These are phyloP conservation scores for Drosophila tani DNA, from an alignment of 1,140 invertebrate genomes.

Conservation along the genomic window DNA sequence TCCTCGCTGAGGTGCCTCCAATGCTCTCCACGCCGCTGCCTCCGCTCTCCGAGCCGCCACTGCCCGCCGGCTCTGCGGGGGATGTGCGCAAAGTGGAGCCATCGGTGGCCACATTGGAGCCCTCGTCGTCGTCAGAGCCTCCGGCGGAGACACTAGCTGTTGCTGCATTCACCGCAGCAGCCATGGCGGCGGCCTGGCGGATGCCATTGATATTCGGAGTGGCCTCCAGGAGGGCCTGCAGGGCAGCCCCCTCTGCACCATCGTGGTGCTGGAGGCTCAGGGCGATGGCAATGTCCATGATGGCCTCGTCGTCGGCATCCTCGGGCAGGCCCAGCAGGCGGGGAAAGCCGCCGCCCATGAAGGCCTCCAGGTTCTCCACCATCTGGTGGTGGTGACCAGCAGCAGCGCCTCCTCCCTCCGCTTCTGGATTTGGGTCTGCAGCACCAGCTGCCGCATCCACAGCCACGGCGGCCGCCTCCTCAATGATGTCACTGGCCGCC, in stretches of 20 bases:
- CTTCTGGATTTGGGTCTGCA: constrained; percentile 38
- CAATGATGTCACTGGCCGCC: constrained; percentile 58
- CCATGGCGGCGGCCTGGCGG: constrained; percentile 65
- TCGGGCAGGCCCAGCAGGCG: constrained; percentile 94
- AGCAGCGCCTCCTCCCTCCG: constrained; percentile 14
- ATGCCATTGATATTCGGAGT: constrained; percentile 80
- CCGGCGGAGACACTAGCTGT: constrained; percentile 91
- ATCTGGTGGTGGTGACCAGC: constrained; percentile 53
- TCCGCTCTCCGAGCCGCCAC: constrained; percentile 92
- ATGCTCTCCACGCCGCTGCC: constrained; percentile 96
- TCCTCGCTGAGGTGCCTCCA: constrained; percentile 95
- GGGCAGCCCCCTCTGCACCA: constrained; percentile 59
- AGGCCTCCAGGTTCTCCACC: constrained; percentile 88
- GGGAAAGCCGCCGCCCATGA: constrained; percentile 89
- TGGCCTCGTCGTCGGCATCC: constrained; percentile 97
- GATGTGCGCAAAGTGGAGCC: constrained; percentile 96
- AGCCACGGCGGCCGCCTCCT: constrained; percentile 66
- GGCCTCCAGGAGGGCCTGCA: constrained; percentile 82
- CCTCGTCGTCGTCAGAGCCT: constrained; percentile 95
- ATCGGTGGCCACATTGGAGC: constrained; percentile 96
- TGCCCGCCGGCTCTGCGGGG: constrained; percentile 91
- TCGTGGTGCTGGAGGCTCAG: constrained; percentile 94
- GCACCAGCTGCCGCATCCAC: constrained; percentile 55
- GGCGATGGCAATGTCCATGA: constrained; percentile 98
- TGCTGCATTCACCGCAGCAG: constrained; percentile 70